Percentiles rank a stretch among this genome's conserved stretches.
phyloP scores from a whole-genome alignment of 2,113 vertebrate species.

The Ageneiosus marmoratus region DNA sequence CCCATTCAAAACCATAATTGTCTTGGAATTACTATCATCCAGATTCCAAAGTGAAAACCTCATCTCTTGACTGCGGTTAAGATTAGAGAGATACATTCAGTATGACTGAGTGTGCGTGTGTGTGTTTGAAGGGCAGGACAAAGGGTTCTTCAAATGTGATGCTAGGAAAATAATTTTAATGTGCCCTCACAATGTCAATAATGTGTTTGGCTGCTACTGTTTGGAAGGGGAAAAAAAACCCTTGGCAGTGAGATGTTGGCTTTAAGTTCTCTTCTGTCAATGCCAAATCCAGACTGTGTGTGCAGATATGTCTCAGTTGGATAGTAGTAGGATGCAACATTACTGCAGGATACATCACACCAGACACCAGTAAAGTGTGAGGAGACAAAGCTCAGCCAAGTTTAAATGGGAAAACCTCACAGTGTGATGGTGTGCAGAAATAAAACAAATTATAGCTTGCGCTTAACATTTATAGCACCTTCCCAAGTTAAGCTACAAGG shows the following conservation, averaged over 20 bases:
- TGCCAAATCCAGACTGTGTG: slow-evolving; percentile 13
- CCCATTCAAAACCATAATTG: slow-evolving; percentile 56
- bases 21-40: slow-evolving; percentile 52
- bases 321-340: slow-evolving; percentile 33
- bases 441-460: neutral
- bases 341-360: slow-evolving; percentile 29
- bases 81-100: slow-evolving; percentile 45
- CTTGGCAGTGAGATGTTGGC: slow-evolving; percentile 21
- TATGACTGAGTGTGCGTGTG: slow-evolving; percentile 10
- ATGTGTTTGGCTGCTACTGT: slow-evolving; percentile 60
- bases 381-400: neutral
- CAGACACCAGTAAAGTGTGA: neutral
- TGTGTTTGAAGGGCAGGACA: neutral
- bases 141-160: slow-evolving; percentile 43
- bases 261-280: neutral
- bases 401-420: neutral
- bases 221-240: slow-evolving; percentile 43
- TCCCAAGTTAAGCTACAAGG: too few species aligned
- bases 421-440: neutral
- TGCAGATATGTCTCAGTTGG: slow-evolving; percentile 32
- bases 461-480: neutral
- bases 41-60: slow-evolving; percentile 56
- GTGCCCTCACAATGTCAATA: slow-evolving; percentile 59
- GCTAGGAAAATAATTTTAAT: slow-evolving; percentile 62
- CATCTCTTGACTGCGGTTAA: slow-evolving; percentile 54